Base-by-base conservation (phyloP, 2,888 invertebrate species). In the Acanthosepion esculentum region DNA sequence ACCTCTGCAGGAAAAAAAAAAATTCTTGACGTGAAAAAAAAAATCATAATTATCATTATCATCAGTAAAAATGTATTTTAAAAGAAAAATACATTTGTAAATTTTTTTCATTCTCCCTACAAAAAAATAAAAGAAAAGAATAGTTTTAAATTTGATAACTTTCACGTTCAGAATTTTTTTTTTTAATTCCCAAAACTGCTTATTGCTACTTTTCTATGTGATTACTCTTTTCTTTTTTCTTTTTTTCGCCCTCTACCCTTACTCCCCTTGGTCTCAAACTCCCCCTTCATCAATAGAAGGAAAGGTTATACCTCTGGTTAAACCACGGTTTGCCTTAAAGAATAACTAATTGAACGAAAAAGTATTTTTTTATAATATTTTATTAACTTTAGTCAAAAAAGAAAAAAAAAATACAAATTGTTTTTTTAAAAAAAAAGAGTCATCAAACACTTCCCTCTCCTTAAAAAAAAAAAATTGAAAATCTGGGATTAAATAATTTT, bases 321-420 rank as follows among this genome's bases (percentile, higher is more conserved):
- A 78, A 78, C n/a, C 78, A 78, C 33, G n/a, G 78, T 78, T 78
- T 78, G 78, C 78, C 78, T 78, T 78, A 78, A 78, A n/a, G n/a
- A 78, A 78, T 33, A 78, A 78, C 4, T n/a, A 78, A 78, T n/a
- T 10, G n/a, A 92, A 48, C 18, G 48, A 41, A 91, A 92, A 92
- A 92, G 18, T 48, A 48, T 92, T 33, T 78, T 55, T 78, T 78
- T 78, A 78, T 78, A 78, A 78, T 78, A 78, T 78, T 78, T 78
- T 78, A 78, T 78, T 33, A 78, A 78, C 3, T 78, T 78, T 12
- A 78, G n/a, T 53, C 95, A 95, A 53, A 95, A 95, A 94, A 53
- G 95, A 95, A 94, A 95, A 95, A 91, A 41, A 55, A 53, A 59
- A 94, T 64, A 59, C 59, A 23, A 78, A 78, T 12, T 12, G n/a